These are phyloP conservation scores for Protodeltote pygarga DNA, from an alignment of 2,888 invertebrate genomes.

Conservation along the genomic window DNA sequence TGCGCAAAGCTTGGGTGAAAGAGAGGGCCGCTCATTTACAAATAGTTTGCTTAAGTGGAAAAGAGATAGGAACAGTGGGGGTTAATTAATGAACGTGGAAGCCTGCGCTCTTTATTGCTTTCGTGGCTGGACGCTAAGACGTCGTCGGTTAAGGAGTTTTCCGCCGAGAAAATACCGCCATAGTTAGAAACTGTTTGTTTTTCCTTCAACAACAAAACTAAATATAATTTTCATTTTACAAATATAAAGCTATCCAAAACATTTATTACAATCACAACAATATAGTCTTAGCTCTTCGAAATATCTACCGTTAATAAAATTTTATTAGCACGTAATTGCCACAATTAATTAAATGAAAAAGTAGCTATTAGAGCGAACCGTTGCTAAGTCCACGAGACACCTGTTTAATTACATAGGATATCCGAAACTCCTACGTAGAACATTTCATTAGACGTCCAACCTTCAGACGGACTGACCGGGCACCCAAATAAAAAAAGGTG, in stretches of 20 bases:
- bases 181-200: slow-evolving; percentile 63
- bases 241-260: not conserved
- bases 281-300: slow-evolving; percentile 13
- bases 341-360: slow-evolving; percentile 47
- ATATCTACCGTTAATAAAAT: slow-evolving; percentile 26
- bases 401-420: slow-evolving; percentile 61
- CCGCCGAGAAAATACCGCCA: slow-evolving; percentile 78
- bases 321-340: slow-evolving; percentile 41
- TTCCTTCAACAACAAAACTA: slow-evolving; percentile 51
- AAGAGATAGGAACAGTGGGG: slow-evolving; percentile 73
- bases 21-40: slow-evolving; percentile 84
- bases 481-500: slow-evolving; percentile 52
- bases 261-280: slow-evolving; percentile 2
- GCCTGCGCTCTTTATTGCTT: slow-evolving; percentile 87
- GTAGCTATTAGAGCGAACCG: slow-evolving; percentile 22
- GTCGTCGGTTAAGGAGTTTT: slow-evolving; percentile 84
- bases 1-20: slow-evolving; percentile 85
- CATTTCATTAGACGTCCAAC: slow-evolving; percentile 59
- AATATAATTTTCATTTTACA: slow-evolving; percentile 19
- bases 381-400: slow-evolving; percentile 51
- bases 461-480: slow-evolving; percentile 48
- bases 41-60: slow-evolving; percentile 77
- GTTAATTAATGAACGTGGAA: slow-evolving; percentile 88
- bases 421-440: slow-evolving; percentile 51
- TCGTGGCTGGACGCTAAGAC: slow-evolving; percentile 85